Percentiles rank a stretch among this genome's conserved stretches.
These are phyloP conservation scores for Ptyas mucosa DNA, from an alignment of 2,113 vertebrate species.

Conservation along the genomic window DNA sequence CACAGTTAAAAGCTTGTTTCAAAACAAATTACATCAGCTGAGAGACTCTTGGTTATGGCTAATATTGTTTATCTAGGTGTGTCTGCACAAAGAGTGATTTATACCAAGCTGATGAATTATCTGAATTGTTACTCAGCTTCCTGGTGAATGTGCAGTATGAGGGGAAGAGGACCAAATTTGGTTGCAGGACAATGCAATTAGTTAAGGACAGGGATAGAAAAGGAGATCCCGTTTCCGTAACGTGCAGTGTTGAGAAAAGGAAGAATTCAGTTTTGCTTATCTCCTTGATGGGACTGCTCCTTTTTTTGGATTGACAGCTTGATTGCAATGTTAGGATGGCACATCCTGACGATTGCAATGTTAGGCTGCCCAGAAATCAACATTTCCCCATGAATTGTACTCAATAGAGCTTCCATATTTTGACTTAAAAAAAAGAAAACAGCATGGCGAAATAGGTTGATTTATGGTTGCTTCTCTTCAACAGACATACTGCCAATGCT, in stretches of 20 bases:
- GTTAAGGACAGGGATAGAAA: background rate
- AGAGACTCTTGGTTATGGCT: background rate
- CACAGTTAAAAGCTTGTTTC: background rate
- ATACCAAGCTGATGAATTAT: background rate
- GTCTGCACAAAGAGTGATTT: background rate
- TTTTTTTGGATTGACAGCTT: background rate
- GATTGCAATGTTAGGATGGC: background rate
- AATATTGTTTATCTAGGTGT: background rate
- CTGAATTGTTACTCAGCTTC: background rate
- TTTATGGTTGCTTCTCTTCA: background rate
- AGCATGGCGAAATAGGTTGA: background rate
- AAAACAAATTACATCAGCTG: background rate
- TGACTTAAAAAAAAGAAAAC: background rate
- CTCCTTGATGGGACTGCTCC: background rate
- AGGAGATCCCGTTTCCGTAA: background rate
- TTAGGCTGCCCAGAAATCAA: background rate
- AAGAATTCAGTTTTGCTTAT: background rate
- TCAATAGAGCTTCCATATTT: background rate
- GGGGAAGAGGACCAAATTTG: background rate
- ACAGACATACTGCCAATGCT: background rate
- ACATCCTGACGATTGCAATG: background rate
- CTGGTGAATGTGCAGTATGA: background rate
- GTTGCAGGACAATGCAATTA: background rate
- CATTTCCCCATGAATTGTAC: background rate
- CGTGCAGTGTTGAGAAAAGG: background rate